Base-by-base conservation (phyloP, 2,113 vertebrate genomes). In the Lipophrys pholis region DNA sequence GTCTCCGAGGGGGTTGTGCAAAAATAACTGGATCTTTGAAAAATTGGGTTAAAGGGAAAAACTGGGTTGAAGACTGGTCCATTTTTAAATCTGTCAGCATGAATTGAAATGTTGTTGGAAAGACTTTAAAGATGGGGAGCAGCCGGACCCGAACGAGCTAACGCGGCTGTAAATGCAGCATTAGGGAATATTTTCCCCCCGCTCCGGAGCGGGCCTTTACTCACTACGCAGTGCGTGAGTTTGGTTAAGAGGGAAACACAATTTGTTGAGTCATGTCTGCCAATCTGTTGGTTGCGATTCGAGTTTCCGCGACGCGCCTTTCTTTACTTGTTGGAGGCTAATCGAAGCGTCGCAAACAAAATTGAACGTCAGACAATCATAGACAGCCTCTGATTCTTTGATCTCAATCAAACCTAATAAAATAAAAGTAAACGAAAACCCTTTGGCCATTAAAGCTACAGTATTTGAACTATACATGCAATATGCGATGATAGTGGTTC, bases 11-110 rank as follows among this genome's bases (percentile, higher is more conserved):
- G 84, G 74, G n/a, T n/a, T 54, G 77, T 83, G 86, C 86, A 78
- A 73, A 89, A 91, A 91, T 88, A 91, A 88, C 81, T 36, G 52
- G 72, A 87, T 81, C 78, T 84, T 84, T 82, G 58, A 69, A 79
- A 84, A 91, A 90, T 70, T 86, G 73, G 89, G 89, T 90, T 90
- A 83, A 84, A 76, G 11, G 78, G 59, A 56, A 85, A 84, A 90
- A 87, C 69, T 88, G 75, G 81, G 87, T 86, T 87, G 80, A 84
- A 78, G 76, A 79, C 58, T 57, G 72, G 86, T 87, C 83, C 84
- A 86, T 88, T 82, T 86, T 79, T 76, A 76, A 81, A 76, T 55
- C 65, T 72, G 76, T 83, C 64, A 41, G 59, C 60, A 71, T 69
- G 77, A 76, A 76, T 62, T 66, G 55, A 79, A 75, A 62, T 62